Evolutionary conservation across 2,888 invertebrate genomes (phyloP).

Genomic region (Cancer borealis): DNA sequence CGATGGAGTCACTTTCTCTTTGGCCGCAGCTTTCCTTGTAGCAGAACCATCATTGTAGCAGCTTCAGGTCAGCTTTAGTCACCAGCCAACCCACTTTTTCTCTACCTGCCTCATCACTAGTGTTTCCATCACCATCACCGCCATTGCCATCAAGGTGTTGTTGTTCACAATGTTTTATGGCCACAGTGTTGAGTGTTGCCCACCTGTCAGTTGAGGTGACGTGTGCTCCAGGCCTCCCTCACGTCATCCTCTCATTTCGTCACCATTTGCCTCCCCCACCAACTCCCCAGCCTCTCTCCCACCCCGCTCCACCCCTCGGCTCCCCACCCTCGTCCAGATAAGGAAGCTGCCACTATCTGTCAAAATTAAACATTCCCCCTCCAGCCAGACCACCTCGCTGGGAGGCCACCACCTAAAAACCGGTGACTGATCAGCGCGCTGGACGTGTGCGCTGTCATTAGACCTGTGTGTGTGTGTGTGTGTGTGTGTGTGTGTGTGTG

Average conservation of each 20-base stretch:
- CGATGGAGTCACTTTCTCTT: no score
- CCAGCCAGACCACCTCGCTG: background rate
- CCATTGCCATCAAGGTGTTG: background rate
- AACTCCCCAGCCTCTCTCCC: background rate
- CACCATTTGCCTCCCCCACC: background rate
- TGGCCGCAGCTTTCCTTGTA: no score
- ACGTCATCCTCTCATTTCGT: background rate
- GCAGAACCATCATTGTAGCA: no score
- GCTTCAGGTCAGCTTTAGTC: background rate
- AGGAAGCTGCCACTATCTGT: slow-evolving; percentile 24
- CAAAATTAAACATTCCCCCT: background rate
- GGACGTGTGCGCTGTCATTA: background rate
- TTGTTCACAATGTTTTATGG: background rate
- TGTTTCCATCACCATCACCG: background rate
- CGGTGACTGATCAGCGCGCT: background rate
- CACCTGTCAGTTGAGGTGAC: background rate
- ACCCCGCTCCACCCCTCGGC: background rate
- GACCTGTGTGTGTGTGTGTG: slow-evolving; percentile 33
- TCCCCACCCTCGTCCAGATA: background rate
- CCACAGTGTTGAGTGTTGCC: background rate
- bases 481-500: slow-evolving; percentile 22
- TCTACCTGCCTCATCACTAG: background rate
- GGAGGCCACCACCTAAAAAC: slow-evolving; percentile 6
- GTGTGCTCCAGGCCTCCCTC: background rate
- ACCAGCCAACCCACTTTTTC: background rate